Conservation (phyloP, 2,888 invertebrate species). For the Drosophila kanekoi region DNA sequence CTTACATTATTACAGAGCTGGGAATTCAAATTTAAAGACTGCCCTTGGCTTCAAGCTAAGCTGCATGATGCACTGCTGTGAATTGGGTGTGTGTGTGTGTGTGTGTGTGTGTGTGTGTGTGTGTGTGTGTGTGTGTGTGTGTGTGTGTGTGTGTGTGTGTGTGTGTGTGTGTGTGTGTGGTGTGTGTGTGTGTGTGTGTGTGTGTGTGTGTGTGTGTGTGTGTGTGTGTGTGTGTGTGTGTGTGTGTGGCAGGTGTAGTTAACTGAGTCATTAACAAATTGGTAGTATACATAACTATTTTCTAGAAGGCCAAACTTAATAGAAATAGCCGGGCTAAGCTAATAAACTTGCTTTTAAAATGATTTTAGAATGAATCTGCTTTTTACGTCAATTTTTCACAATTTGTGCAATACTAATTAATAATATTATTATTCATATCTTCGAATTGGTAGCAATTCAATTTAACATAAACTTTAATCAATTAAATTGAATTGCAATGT, state of each 20-base stretch:
- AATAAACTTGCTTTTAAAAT: neutral
- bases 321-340: no score
- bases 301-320: neutral
- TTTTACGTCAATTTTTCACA: no score
- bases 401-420: neutral
- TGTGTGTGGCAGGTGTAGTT: neutral
- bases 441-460: neutral
- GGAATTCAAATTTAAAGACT: constrained; percentile 8
- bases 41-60: neutral
- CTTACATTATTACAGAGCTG: constrained; percentile 20
- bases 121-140: neutral
- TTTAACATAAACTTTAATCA: constrained; percentile 15
- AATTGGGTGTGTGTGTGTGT: neutral
- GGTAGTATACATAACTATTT: neutral
- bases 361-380: no score
- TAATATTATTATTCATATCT: neutral
- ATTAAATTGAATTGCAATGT: constrained; percentile 12
- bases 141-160: neutral
- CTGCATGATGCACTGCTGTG: constrained; percentile 1
- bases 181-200: neutral
- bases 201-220: neutral
- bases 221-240: neutral
- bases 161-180: neutral
- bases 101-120: neutral
- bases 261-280: constrained; percentile 7